Percentiles rank a stretch among this genome's conserved stretches.
phyloP scores from a whole-genome alignment of 1,140 invertebrate species.

The Zaprionus capensis region DNA sequence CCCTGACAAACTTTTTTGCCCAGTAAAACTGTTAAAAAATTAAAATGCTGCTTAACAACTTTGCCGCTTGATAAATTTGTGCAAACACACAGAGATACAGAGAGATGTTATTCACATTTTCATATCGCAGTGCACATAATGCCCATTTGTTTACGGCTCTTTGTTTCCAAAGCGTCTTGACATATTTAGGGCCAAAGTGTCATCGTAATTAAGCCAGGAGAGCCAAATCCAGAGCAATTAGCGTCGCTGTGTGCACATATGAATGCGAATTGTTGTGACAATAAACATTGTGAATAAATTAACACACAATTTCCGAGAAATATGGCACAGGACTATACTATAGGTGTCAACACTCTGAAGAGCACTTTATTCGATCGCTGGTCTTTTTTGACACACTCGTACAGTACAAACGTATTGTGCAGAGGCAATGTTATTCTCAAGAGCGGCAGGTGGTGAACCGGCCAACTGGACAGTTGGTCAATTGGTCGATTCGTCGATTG shows the following conservation, averaged over 20 bases:
- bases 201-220: conserved; percentile 64
- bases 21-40: conserved; percentile 79
- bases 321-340: conserved; percentile 11
- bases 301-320: conserved; percentile 36
- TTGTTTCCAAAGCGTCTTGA: conserved; percentile 48
- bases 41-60: conserved; percentile 80
- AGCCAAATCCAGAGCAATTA: conserved; percentile 52
- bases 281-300: conserved; percentile 56
- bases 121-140: conserved; percentile 31
- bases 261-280: conserved; percentile 65
- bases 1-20: conserved; percentile 67
- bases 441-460: conserved; percentile 6
- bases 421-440: conserved; percentile 1
- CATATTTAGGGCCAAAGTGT: conserved; percentile 69
- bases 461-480: not conserved
- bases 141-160: conserved; percentile 63
- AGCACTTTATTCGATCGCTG: conserved; percentile 25
- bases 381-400: not conserved
- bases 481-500: not conserved
- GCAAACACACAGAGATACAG: conserved; percentile 42
- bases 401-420: not conserved
- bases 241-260: conserved; percentile 8
- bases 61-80: conserved; percentile 78
- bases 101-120: conserved; percentile 10
- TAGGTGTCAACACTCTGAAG: not conserved